Evolutionary conservation across 30 jellyfish, hydroid and myxozoan genomes (phyloP).

Genomic region (Morbakka virulenta): DNA sequence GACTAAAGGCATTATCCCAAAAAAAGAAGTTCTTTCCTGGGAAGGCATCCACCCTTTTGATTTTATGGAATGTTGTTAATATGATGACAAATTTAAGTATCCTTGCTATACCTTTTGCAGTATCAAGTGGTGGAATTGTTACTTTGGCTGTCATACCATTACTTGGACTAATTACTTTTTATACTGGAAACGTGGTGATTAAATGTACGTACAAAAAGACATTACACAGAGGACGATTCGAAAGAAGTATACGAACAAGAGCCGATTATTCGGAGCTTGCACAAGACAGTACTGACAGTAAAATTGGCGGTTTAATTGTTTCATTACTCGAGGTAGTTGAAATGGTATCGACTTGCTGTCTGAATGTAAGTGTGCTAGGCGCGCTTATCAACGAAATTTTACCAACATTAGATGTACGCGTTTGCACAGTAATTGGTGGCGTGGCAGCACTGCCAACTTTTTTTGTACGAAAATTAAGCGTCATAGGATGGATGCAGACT

Average conservation of each 20-base stretch:
- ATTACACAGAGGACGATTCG: conserved; percentile 32
- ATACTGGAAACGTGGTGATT: conserved; percentile 70
- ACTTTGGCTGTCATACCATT: conserved; percentile 52
- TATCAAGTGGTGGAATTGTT: conserved; percentile 66
- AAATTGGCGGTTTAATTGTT: conserved; percentile 52
- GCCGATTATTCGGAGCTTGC: conserved; percentile 74
- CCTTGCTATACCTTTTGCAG: conserved; percentile 82
- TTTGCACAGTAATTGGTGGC: conserved; percentile 86
- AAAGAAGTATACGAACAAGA: conserved; percentile 28
- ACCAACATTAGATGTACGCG: conserved; percentile 42
- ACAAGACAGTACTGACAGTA: conserved; percentile 59
- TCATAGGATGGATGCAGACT: conserved; percentile 90
- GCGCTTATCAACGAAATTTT: conserved; percentile 65
- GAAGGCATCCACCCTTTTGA: conserved; percentile 70
- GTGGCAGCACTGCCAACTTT: conserved; percentile 81
- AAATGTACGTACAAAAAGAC: conserved; percentile 76
- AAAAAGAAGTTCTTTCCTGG: conserved; percentile 24
- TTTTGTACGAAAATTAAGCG: conserved; percentile 56
- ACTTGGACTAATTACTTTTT: conserved; percentile 50
- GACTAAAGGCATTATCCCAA: too few species aligned
- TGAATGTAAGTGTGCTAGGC: conserved; percentile 84
- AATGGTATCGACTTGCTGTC: conserved; percentile 73
- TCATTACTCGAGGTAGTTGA: conserved; percentile 57
- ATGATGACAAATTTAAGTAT: conserved; percentile 67
- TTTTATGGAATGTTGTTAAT: conserved; percentile 80